Conservation (phyloP, 2,797 vertebrate species). For the Ceryle rudis region DNA sequence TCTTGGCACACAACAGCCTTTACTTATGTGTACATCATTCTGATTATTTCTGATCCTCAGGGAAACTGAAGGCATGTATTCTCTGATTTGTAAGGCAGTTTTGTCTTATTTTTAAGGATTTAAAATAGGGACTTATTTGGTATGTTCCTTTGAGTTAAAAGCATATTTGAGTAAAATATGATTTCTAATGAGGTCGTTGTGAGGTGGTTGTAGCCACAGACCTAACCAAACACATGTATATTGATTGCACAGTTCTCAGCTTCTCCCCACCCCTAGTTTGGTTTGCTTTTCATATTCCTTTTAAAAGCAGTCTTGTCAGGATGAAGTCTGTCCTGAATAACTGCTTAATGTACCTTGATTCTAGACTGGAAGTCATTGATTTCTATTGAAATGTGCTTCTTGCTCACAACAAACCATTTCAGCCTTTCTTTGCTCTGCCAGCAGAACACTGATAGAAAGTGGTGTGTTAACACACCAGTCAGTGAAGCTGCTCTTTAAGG, state of each 20-base stretch:
- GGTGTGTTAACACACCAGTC: not conserved
- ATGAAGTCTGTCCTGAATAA: not conserved
- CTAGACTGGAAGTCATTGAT: not conserved
- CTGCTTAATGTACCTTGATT: not conserved
- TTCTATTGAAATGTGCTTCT: not conserved
- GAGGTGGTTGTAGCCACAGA: not conserved
- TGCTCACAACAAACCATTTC: not conserved
- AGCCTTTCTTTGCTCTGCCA: not conserved
- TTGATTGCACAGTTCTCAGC: not conserved
- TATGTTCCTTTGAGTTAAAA: not conserved
- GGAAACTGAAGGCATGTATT: not conserved
- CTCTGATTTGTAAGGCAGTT: constrained; percentile 4
- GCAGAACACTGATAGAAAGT: not conserved
- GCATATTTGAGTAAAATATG: not conserved
- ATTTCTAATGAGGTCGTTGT: not conserved
- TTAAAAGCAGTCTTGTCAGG: not conserved
- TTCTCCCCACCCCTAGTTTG: not conserved
- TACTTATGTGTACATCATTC: not conserved
- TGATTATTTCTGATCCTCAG: constrained; percentile 17
- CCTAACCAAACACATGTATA: not conserved
- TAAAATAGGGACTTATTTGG: not conserved
- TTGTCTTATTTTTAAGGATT: constrained; percentile 9
- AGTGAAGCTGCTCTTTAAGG: not conserved
- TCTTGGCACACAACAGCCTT: constrained; percentile 18
- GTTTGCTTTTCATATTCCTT: not conserved